Conservation (phyloP, 2,113 vertebrate species). For the Burhinus oedicnemus region DNA sequence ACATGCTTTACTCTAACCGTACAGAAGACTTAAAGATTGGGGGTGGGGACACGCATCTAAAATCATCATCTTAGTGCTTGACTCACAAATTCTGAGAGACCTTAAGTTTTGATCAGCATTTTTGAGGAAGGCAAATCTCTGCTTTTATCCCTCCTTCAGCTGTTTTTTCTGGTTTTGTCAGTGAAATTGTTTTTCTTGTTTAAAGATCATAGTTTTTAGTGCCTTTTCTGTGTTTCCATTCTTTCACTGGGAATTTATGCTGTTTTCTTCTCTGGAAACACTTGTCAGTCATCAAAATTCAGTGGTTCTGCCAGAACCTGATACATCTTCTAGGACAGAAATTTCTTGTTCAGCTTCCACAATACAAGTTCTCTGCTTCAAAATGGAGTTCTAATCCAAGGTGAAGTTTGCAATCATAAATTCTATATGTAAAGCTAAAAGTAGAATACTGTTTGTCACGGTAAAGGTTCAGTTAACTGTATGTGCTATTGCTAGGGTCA, state of each 20-base stretch:
- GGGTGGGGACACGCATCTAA: not conserved
- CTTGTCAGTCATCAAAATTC: not conserved
- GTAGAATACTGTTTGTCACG: not conserved
- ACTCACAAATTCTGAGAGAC: not conserved
- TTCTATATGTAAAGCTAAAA: not conserved
- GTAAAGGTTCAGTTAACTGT: not conserved
- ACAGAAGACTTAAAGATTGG: not conserved
- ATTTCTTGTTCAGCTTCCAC: not conserved
- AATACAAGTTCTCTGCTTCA: not conserved
- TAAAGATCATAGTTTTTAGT: not conserved
- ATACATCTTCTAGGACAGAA: not conserved
- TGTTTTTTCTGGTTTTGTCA: not conserved
- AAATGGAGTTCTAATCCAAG: not conserved
- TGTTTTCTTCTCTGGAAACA: not conserved
- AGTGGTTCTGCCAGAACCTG: not conserved
- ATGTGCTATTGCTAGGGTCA: not conserved
- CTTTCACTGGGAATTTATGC: not conserved
- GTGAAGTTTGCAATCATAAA: not conserved
- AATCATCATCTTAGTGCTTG: not conserved
- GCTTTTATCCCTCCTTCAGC: not conserved
- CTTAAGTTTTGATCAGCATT: not conserved
- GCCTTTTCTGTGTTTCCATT: not conserved
- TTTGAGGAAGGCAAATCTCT: not conserved
- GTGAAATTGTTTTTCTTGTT: not conserved
- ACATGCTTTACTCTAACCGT: not conserved